A percentile compares a stretch with the other conserved stretches of the same genome.
Conservation (phyloP, 2,888 invertebrate genomes). For the Yponomeuta sedellus region DNA sequence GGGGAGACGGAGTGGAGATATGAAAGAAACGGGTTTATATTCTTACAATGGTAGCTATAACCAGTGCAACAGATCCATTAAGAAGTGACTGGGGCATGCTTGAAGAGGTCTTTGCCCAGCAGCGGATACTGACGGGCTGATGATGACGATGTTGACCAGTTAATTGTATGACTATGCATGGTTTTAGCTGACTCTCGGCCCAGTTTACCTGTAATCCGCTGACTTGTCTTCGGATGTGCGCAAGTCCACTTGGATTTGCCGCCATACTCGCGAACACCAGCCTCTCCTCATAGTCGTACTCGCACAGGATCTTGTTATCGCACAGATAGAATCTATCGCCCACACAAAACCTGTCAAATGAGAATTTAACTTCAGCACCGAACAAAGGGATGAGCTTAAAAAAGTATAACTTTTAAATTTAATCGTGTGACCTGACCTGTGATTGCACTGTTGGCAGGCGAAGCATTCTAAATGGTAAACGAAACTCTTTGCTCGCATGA, state of each 20-base stretch:
- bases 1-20: no score
- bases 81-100: no score
- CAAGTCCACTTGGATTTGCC: constrained; percentile 89
- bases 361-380: constrained; percentile 8
- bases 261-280: constrained; percentile 94
- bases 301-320: constrained; percentile 95
- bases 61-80: no score
- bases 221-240: constrained; percentile 90
- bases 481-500: constrained; percentile 94
- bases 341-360: constrained; percentile 88
- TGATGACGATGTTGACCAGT: neutral
- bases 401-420: neutral
- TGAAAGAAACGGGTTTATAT: no score
- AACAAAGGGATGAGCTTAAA: neutral
- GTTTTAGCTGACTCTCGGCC: neutral
- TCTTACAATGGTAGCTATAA: no score
- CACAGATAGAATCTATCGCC: constrained; percentile 95
- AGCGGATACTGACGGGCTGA: no score
- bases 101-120: no score
- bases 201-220: constrained; percentile 78
- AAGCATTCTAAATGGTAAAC: constrained; percentile 96
- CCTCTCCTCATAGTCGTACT: constrained; percentile 95
- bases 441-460: constrained; percentile 95
- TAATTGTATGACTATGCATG: neutral
- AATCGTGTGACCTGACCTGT: constrained; percentile 80